These are phyloP conservation scores for Rallus crepitans DNA, from an alignment of 2,797 vertebrate genomes.

Conservation along the genomic window DNA sequence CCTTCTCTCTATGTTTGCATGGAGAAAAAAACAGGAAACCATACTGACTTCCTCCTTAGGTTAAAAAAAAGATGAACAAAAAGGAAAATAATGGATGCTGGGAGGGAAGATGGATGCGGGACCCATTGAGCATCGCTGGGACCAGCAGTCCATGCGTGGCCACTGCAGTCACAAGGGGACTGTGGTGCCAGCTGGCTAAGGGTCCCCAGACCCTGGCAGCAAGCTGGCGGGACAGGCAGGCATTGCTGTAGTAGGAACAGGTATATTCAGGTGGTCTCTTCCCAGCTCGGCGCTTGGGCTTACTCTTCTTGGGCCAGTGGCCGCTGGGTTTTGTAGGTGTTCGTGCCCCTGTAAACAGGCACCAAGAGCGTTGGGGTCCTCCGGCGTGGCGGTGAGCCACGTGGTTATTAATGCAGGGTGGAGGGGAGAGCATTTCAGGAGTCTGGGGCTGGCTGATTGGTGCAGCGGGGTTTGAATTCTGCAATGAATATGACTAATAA, in stretches of 20 bases:
- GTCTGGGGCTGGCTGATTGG: slow-evolving; percentile 10
- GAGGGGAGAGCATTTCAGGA: not conserved
- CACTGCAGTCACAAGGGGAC: not conserved
- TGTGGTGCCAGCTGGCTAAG: not conserved
- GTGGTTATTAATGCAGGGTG: not conserved
- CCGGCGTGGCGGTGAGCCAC: not conserved
- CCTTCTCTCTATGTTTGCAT: accelerated
- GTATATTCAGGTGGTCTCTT: not conserved
- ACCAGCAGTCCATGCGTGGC: accelerated
- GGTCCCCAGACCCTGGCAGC: not conserved
- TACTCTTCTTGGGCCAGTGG: not conserved
- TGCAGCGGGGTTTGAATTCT: slow-evolving; percentile 25
- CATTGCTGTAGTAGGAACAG: not conserved
- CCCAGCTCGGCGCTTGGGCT: not conserved
- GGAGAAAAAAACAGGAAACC: not conserved
- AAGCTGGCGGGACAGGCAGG: accelerated
- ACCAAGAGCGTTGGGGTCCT: not conserved
- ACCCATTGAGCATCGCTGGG: accelerated
- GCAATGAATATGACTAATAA: slow-evolving; percentile 62
- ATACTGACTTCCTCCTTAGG: not conserved
- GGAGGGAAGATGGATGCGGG: not conserved
- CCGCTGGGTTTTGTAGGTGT: not conserved
- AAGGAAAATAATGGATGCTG: not conserved
- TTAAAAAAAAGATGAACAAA: not conserved
- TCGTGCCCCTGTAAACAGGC: not conserved